Conservation (phyloP, 2,888 invertebrate species). For the Congeria kusceri region DNA sequence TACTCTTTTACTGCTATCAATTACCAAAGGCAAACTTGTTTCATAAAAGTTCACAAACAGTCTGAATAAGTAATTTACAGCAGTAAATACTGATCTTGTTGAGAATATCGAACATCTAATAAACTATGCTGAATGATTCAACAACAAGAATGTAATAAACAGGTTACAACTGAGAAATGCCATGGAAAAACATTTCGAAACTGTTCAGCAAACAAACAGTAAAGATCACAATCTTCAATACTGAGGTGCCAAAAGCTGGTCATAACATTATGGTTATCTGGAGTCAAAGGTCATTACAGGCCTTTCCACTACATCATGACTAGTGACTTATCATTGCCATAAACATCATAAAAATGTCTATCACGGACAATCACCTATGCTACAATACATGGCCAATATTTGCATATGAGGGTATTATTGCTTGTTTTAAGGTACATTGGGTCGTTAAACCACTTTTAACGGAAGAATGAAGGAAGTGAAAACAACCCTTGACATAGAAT, state of each 20-base stretch:
- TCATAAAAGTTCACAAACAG: constrained; percentile 19
- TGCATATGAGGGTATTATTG: neutral
- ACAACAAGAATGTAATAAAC: neutral
- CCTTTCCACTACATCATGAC: neutral
- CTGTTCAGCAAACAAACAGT: neutral
- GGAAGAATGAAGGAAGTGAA: too few relatives aligned
- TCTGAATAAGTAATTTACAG: constrained; percentile 43
- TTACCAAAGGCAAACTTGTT: constrained; percentile 21
- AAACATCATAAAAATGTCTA: constrained; percentile 8
- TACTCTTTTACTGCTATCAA: constrained; percentile 21
- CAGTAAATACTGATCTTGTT: constrained; percentile 37
- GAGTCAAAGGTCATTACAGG: neutral
- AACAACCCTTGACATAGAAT: too few relatives aligned
- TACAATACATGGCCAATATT: neutral
- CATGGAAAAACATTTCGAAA: neutral
- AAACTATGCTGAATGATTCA: constrained; percentile 17
- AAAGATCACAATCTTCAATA: neutral
- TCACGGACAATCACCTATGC: neutral
- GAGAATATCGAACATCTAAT: constrained; percentile 38
- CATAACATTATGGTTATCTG: neutral
- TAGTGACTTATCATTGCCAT: neutral
- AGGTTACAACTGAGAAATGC: constrained; percentile 16
- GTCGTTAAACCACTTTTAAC: constrained; percentile 3
- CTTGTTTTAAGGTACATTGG: constrained; percentile 1
- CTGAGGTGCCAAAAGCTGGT: constrained; percentile 1